Base-by-base conservation (phyloP, 2,113 vertebrate genomes). In the Psephotus haematonotus region DNA sequence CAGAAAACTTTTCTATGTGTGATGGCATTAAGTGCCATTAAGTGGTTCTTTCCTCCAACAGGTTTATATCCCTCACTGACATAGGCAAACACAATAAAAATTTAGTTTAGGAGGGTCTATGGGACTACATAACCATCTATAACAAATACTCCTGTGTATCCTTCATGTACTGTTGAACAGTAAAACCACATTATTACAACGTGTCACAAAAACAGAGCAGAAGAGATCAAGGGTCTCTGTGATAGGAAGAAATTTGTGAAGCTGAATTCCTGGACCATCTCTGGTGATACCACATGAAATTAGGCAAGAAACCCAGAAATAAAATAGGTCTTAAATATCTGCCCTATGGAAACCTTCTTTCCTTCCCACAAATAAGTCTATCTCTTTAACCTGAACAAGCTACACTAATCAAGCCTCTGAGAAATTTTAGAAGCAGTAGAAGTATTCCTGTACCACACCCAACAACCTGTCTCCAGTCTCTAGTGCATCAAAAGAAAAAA, bases 361-460 rank as follows among this genome's bases (percentile, higher is more conserved):
- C 11, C 17, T 69, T 93, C 28, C 43, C 46, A 68, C 55, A 88
- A 74, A 69, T 13, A n/a, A 6, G 2, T 88, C 47, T 33, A 15
- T 24, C 22, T 80, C n/a, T 90, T 69, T 88, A 88, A 94, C 25
- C 16, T 39, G 47, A 78, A 74, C 39, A 85, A 93, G 35, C 28
- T 55, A 67, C 55, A 17, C 9, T 78, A 49, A 92, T 84, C 63
- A 86, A 78, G 43, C 5, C 37, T 19, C 55, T 67, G 39, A 78
- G 77, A 93, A 88, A 96, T 83, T 93, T 93, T 88, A 83, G 86
- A 77, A 90, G 60, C 59, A 74, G 75, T 80, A 91, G 72, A 41
- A 86, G 63, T 74, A 20, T 13, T 80, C 35, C 65, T 80, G 27
- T 28, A 39, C 11, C 27, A 43, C 28, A 88, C 68, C 43, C 37